Percentiles rank a stretch among this genome's conserved stretches.
Evolutionary conservation across 1,140 invertebrate genomes (phyloP).

Genomic region (Trialeurodes vaporariorum): DNA sequence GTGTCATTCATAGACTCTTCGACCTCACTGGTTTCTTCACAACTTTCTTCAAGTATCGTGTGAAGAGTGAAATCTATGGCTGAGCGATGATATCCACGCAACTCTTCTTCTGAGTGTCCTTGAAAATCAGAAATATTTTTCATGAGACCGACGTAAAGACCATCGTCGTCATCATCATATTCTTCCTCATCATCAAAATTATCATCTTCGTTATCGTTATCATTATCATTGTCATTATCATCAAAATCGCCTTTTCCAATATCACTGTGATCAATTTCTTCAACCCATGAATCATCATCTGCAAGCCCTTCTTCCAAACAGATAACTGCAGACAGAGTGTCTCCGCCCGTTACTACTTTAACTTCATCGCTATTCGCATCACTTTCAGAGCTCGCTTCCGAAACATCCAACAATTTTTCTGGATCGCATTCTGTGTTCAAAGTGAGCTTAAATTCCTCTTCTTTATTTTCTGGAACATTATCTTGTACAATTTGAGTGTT

Average conservation of each 20-base stretch:
- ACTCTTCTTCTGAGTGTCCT: slow-evolving; percentile 49
- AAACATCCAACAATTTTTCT: neutral
- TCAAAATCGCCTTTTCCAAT: slow-evolving; percentile 43
- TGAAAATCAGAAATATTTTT: slow-evolving; percentile 28
- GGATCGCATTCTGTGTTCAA: slow-evolving; percentile 30
- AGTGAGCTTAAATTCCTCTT: slow-evolving; percentile 34
- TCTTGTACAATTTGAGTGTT: slow-evolving; percentile 53
- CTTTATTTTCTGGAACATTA: slow-evolving; percentile 29
- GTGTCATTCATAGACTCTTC: slow-evolving; percentile 43
- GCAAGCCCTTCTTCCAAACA: slow-evolving; percentile 69
- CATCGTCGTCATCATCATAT: slow-evolving; percentile 22
- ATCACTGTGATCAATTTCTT: slow-evolving; percentile 60
- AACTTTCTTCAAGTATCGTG: slow-evolving; percentile 87
- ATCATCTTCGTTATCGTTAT: slow-evolving; percentile 8
- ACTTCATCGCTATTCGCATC: slow-evolving; percentile 32
- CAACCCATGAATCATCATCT: slow-evolving; percentile 78
- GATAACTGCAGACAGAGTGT: slow-evolving; percentile 53
- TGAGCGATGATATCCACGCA: slow-evolving; percentile 62
- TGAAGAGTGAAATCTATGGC: slow-evolving; percentile 81
- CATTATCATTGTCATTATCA: slow-evolving; percentile 36
- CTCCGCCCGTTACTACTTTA: slow-evolving; percentile 47
- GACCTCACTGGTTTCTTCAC: slow-evolving; percentile 69
- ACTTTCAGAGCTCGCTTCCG: neutral
- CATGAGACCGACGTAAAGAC: slow-evolving; percentile 30
- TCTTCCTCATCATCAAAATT: slow-evolving; percentile 35